phyloP scores from a whole-genome alignment of 2,888 invertebrate genomes.

The Polydesmus complanatus region DNA sequence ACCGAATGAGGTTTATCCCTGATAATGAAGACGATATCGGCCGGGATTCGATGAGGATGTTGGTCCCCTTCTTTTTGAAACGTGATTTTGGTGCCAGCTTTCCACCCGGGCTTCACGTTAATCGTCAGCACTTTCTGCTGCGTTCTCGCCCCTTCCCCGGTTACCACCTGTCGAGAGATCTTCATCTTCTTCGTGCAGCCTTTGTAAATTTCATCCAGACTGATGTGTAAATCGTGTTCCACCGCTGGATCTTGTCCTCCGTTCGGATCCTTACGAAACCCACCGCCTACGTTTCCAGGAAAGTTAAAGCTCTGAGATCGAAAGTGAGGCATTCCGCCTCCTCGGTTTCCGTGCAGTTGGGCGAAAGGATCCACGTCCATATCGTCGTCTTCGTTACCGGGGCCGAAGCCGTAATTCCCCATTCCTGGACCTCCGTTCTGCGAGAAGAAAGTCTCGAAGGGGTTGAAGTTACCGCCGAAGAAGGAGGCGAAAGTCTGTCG shows the following conservation, averaged over 20 bases:
- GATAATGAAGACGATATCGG: conserved; percentile 92
- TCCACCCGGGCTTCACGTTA: conserved; percentile 95
- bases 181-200: conserved; percentile 99
- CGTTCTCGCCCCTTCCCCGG: conserved; percentile 68
- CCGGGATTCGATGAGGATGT: conserved; percentile 80
- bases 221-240: conserved; percentile 82
- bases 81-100: conserved; percentile 93
- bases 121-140: conserved; percentile 92
- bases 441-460: conserved; percentile 80
- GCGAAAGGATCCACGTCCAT: conserved; percentile 47
- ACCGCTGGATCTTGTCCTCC: conserved; percentile 66
- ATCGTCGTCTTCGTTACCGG: conserved; percentile 48
- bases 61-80: conserved; percentile 96
- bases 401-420: conserved; percentile 34
- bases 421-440: conserved; percentile 34
- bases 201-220: conserved; percentile 79
- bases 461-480: conserved; percentile 87
- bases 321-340: conserved; percentile 35
- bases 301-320: conserved; percentile 24
- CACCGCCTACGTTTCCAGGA: conserved; percentile 20
- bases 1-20: conserved; percentile 82
- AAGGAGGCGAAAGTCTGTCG: conserved; percentile 94
- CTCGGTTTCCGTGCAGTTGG: conserved; percentile 49
- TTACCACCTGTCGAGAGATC: conserved; percentile 69
- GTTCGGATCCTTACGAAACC: neutral